Evolutionary conservation across 2,888 invertebrate species (phyloP), one percentile per base, ranked within the genome.

Genomic region (Caenorhabditis imperialis): DNA sequence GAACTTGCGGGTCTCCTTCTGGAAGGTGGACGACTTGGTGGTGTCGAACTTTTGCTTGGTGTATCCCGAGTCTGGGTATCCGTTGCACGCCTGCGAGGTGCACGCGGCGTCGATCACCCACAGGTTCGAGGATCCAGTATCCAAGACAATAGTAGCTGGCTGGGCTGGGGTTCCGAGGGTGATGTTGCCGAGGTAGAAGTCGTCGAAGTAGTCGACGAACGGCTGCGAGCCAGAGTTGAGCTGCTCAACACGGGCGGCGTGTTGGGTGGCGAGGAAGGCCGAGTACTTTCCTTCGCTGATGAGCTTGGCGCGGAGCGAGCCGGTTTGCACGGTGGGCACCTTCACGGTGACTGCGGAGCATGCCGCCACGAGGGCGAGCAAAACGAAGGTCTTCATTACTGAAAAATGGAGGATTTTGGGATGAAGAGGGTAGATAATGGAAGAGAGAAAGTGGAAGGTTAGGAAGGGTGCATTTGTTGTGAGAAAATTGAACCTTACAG

Each of bases 151-250:
- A 65, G 79, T 84, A 55, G 81, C 70, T 51, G 53, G 44, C 67
- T 84, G 85, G 10, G 76, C 69, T 60, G 75, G 75, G 22, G 85
- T 84, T 78, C 85, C 85, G 53, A 84, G 67, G 58, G 83, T 80
- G 78, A 84, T 82, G 79, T 83, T 80, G 71, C 84, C 84, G 62
- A 85, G 81, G 75, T 85, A 85, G 83, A 85, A 85, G 77, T 84
- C 83, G 61, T 84, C 84, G 50, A 54, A 83, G 62, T 82, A 85
- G 74, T 84, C 84, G 67, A 83, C 45, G 79, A 82, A 82, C 30
- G 82, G 82, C 67, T 82, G 81, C n/a, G 61, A 65, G 20, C 79
- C 82, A 14, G 75, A 35, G 58, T 67, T 69, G 33, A 77, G 67
- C 42, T 74, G 65, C 47, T 69, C 40, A 37, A 38, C 53, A 42